Conservation (phyloP, 1,140 invertebrate genomes). For the Helicoverpa armigera region DNA sequence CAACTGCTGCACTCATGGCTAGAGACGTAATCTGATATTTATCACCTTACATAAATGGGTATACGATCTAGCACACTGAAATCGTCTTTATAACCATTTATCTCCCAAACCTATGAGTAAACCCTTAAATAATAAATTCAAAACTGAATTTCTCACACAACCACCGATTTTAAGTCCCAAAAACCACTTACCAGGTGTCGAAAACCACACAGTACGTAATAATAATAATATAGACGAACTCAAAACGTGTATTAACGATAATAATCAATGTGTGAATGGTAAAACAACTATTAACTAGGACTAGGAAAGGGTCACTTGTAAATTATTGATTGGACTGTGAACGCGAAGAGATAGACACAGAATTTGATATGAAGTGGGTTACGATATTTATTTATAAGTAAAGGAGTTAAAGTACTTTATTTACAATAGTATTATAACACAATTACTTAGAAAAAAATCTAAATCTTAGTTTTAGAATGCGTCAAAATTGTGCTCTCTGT, state of each 20-base stretch:
- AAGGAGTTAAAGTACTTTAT: too few relatives aligned
- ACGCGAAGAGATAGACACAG: neutral
- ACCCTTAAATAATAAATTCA: too few relatives aligned
- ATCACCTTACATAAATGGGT: too few relatives aligned
- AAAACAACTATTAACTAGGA: slow-evolving; percentile 12
- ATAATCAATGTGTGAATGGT: slow-evolving; percentile 22
- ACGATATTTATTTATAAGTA: neutral
- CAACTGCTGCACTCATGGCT: too few relatives aligned
- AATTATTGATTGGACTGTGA: slow-evolving; percentile 13
- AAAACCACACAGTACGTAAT: neutral
- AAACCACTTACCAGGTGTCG: slow-evolving; percentile 1
- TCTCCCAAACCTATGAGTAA: too few relatives aligned
- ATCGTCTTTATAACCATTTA: too few relatives aligned
- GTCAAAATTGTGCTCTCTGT: too few relatives aligned
- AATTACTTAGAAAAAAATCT: too few relatives aligned
- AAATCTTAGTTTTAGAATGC: too few relatives aligned
- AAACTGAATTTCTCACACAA: neutral
- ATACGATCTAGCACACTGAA: too few relatives aligned
- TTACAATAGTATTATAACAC: too few relatives aligned
- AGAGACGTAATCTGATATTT: too few relatives aligned
- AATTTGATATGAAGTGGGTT: neutral
- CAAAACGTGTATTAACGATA: slow-evolving; percentile 20
- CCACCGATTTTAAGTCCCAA: neutral
- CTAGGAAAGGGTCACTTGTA: neutral
- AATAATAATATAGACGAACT: slow-evolving; percentile 2